Evolutionary conservation across 1,140 invertebrate genomes (phyloP).

Genomic region (Pseudomyrmex pallidus): DNA sequence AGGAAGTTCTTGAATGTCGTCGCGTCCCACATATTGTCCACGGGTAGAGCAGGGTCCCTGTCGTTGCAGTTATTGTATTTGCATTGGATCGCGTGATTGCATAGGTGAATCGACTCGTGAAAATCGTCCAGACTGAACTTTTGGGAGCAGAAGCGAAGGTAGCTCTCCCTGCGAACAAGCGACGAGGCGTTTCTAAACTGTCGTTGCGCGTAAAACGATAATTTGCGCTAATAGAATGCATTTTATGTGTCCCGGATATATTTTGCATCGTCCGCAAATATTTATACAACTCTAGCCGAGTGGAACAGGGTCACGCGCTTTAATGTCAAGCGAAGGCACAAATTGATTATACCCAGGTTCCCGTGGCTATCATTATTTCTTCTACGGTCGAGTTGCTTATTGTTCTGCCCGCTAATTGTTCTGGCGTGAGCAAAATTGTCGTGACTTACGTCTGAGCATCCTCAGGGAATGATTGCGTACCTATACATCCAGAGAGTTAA

Average conservation of each 20-base stretch:
- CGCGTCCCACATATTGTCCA: slow-evolving; percentile 88
- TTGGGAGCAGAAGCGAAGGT: slow-evolving; percentile 96
- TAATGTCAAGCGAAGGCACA: slow-evolving; percentile 12
- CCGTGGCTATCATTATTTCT: slow-evolving; percentile 29
- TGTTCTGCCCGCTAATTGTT: slow-evolving; percentile 34
- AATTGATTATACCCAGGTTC: slow-evolving; percentile 59
- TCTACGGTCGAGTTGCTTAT: neutral
- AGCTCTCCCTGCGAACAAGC: slow-evolving; percentile 90
- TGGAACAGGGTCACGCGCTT: slow-evolving; percentile 9
- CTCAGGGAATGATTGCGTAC: slow-evolving; percentile 81
- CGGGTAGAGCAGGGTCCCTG: slow-evolving; percentile 90
- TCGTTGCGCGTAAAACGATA: slow-evolving; percentile 24
- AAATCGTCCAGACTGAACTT: slow-evolving; percentile 95
- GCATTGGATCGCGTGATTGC: slow-evolving; percentile 97
- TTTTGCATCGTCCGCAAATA: slow-evolving; percentile 14
- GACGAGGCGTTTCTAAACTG: neutral
- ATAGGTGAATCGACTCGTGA: slow-evolving; percentile 96
- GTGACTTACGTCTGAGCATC: slow-evolving; percentile 38
- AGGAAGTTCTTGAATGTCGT: slow-evolving; percentile 83
- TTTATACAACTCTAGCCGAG: neutral
- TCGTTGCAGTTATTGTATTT: slow-evolving; percentile 93
- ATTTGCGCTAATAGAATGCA: slow-evolving; percentile 18
- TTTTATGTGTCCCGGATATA: slow-evolving; percentile 28
- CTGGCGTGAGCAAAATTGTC: slow-evolving; percentile 30
- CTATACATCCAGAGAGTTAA: slow-evolving; percentile 97